phyloP scores from a whole-genome alignment of 2,888 invertebrate genomes.

The Dioctria linearis region DNA sequence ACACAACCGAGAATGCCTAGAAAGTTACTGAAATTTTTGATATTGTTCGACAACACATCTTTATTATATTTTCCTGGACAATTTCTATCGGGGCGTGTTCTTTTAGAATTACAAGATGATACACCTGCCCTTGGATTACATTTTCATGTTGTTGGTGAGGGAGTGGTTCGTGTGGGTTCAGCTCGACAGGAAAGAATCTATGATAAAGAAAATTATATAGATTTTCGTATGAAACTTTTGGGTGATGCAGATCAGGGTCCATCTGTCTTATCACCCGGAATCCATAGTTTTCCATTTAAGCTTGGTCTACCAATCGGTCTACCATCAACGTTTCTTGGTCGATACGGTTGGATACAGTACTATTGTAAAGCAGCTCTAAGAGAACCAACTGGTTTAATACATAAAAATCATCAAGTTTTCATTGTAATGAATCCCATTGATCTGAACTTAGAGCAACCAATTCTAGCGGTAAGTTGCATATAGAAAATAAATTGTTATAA shows the following conservation, averaged over 20 bases:
- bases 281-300: constrained; percentile 96
- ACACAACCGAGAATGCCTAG: constrained; percentile 77
- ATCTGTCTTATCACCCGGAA: constrained; percentile 89
- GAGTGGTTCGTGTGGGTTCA: constrained; percentile 89
- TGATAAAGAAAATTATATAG: constrained; percentile 95
- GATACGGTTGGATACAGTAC: constrained; percentile 96
- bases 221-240: constrained; percentile 92
- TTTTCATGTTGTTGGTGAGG: constrained; percentile 95
- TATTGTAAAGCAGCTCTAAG: constrained; percentile 91
- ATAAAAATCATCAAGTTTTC: constrained; percentile 97
- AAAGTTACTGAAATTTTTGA: constrained; percentile 92
- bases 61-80: constrained; percentile 94
- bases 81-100: constrained; percentile 91
- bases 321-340: constrained; percentile 93
- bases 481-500: no score
- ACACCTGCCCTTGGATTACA: constrained; percentile 92
- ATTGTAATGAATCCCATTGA: constrained; percentile 97
- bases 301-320: constrained; percentile 90
- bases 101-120: constrained; percentile 94
- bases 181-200: constrained; percentile 88
- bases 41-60: constrained; percentile 94
- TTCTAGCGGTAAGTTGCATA: constrained; percentile 82
- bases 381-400: constrained; percentile 88
- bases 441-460: constrained; percentile 89
- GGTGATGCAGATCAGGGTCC: constrained; percentile 90